Evolutionary conservation across 2,888 invertebrate genomes (phyloP), one percentile per base, ranked within the genome.

Genomic region (Odontocolon sp.): DNA sequence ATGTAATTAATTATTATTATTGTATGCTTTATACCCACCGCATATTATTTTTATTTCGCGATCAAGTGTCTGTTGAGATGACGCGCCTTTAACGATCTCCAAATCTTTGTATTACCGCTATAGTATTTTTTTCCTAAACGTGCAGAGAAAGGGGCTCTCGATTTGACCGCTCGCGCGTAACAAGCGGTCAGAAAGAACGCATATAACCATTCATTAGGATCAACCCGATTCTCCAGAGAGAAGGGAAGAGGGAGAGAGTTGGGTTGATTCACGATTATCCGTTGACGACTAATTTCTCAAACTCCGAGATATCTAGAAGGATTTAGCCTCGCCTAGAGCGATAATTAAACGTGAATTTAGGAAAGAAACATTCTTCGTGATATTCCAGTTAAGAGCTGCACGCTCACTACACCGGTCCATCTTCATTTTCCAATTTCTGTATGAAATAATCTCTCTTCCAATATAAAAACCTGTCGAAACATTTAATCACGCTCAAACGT

Each of bases 341-440:
- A 79, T 74, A 78, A 78, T 80, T 79, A 80, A 80, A 80, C 78
- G 68, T 71, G 66, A 61, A 80, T 80, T 79, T 70, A 38, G 67
- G 40, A 71, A 67, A 71, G 57, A 63, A 63, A 40, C 69, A 69
- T 66, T 69, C 68, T 50, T 42, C 40, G 57, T 42, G 50, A 57
- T 61, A 63, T 54, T 63, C 31, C 11, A 23, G 57, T 16, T 21
- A 61, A 47, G 56, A 52, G 40, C 28, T 28, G 5, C 52, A 23
- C 54, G 36, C 42, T 40, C 61, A 26, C 47, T 54, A 45, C 59
- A 33, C 50, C 36, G 66, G 73, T 56, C 47, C 26, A 61, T 76
- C 61, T 67, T 67, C 54, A 31, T 56, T 47, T 56, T 16, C 38
- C 61, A 16, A 21, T 28, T 8, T 18, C 66, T 45, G 38, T 28